Conservation (phyloP, 2,888 invertebrate species). For the Acleris cristana region DNA sequence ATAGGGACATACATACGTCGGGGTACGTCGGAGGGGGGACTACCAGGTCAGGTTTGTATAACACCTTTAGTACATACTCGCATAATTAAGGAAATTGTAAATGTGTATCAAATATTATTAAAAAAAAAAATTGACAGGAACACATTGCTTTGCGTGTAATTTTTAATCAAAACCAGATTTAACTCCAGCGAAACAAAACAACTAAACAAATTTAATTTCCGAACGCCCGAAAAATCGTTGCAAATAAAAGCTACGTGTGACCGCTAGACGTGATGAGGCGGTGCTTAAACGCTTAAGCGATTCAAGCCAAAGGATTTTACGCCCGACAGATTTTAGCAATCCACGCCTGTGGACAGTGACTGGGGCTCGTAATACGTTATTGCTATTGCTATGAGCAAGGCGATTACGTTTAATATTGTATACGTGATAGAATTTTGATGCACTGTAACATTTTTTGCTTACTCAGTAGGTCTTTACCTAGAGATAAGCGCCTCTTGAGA, state of each 20-base stretch:
- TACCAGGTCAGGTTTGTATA: too few relatives aligned
- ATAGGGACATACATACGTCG: too few relatives aligned
- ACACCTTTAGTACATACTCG: too few relatives aligned
- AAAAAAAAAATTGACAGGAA: too few relatives aligned
- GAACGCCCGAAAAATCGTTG: constrained; percentile 55
- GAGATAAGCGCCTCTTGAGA: too few relatives aligned
- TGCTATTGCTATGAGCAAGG: constrained; percentile 9
- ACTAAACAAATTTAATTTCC: constrained; percentile 54
- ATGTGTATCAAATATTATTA: too few relatives aligned
- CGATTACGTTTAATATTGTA: not conserved
- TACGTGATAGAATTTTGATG: too few relatives aligned
- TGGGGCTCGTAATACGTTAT: constrained; percentile 52
- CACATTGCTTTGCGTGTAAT: too few relatives aligned
- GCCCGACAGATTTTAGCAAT: constrained; percentile 75
- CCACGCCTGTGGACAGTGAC: constrained; percentile 72
- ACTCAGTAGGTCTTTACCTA: too few relatives aligned
- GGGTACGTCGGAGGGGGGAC: too few relatives aligned
- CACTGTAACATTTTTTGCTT: too few relatives aligned
- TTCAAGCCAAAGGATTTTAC: constrained; percentile 83
- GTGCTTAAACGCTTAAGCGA: constrained; percentile 76
- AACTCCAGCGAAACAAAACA: not conserved
- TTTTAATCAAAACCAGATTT: not conserved
- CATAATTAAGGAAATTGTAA: too few relatives aligned
- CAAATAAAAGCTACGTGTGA: constrained; percentile 58
- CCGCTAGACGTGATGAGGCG: constrained; percentile 66